Percentiles rank a stretch among this genome's conserved stretches.
phyloP scores from a whole-genome alignment of 2,113 vertebrate species.

The Saccopteryx leptura region DNA sequence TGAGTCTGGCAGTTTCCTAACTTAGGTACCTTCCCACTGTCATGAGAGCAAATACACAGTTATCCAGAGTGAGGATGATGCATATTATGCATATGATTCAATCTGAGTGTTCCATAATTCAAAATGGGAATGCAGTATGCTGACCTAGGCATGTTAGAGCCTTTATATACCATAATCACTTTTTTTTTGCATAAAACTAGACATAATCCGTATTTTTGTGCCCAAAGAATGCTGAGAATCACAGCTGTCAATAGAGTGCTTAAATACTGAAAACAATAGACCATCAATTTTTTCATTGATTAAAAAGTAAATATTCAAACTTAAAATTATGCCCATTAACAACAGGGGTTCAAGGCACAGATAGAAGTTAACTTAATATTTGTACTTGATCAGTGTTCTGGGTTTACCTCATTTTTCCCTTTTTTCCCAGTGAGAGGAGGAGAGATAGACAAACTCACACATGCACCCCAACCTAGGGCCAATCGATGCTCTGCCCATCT shows the following conservation, averaged over 20 bases:
- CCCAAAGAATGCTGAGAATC: not conserved
- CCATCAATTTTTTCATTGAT: not conserved
- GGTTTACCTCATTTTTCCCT: not conserved
- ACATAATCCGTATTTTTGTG: not conserved
- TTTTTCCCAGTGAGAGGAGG: not conserved
- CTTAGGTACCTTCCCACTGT: not conserved
- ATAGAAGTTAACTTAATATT: not conserved
- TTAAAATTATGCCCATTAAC: not conserved
- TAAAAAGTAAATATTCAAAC: not conserved
- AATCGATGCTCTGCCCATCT: no score
- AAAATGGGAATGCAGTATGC: not conserved
- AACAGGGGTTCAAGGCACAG: not conserved
- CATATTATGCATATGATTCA: not conserved
- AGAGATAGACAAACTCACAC: no score
- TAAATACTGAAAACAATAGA: not conserved
- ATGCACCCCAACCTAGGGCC: no score
- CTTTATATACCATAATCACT: not conserved
- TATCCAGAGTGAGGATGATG: not conserved
- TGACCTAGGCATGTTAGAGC: not conserved
- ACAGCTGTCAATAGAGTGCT: not conserved
- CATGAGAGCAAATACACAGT: not conserved
- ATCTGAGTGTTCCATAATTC: not conserved
- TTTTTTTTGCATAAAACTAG: not conserved
- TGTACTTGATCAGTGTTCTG: not conserved
- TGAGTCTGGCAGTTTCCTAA: not conserved